Evolutionary conservation across 2,797 vertebrate genomes (phyloP).

Genomic region (Vespertilio murinus): DNA sequence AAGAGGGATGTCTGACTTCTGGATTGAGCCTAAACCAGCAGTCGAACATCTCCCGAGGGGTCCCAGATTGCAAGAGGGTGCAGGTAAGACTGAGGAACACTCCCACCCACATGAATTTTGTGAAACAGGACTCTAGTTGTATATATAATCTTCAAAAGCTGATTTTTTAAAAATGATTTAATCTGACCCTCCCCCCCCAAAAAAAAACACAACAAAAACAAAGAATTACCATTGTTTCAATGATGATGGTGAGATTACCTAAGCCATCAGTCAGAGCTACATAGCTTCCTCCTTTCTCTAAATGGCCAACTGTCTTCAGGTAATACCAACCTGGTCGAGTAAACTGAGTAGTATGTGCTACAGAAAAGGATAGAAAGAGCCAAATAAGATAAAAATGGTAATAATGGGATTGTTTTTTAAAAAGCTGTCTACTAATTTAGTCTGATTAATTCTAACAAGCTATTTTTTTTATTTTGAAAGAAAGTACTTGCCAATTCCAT

Average conservation of each 20-base stretch:
- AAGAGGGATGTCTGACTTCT: too few relatives aligned
- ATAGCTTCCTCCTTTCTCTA: constrained; percentile 92
- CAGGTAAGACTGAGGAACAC: too few relatives aligned
- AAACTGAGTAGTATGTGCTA: constrained; percentile 97
- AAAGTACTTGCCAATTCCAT: background rate
- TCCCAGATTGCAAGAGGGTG: too few relatives aligned
- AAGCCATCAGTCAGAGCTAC: constrained; percentile 92
- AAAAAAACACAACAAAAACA: constrained; percentile 44
- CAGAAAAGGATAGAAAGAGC: constrained; percentile 45
- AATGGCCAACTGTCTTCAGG: constrained; percentile 92
- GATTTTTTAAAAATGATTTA: background rate
- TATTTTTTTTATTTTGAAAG: constrained; percentile 3
- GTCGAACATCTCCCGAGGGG: too few relatives aligned
- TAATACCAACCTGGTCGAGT: constrained; percentile 95
- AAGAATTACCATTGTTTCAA: constrained; percentile 94
- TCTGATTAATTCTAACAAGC: background rate
- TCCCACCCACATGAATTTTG: too few relatives aligned
- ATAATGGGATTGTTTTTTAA: fast-evolving
- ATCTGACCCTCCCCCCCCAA: background rate
- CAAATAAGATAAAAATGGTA: constrained; percentile 13
- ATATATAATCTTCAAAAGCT: background rate
- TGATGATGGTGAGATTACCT: constrained; percentile 93
- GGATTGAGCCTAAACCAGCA: too few relatives aligned
- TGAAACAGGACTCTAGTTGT: background rate
- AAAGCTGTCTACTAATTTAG: background rate